These are phyloP conservation scores for Leptinotarsa juncta DNA, from an alignment of 2,888 invertebrate genomes.

Conservation along the genomic window DNA sequence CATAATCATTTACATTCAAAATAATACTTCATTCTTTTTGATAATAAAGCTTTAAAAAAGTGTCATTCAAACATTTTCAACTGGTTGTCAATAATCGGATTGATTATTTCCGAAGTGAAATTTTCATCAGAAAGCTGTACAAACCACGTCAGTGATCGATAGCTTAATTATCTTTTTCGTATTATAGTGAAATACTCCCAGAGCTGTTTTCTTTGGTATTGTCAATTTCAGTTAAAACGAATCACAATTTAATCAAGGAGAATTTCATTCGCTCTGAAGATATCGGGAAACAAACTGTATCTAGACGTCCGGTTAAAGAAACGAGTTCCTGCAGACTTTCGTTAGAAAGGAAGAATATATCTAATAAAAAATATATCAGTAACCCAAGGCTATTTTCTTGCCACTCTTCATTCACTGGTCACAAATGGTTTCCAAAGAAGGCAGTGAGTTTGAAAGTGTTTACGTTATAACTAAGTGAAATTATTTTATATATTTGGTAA, in stretches of 20 bases:
- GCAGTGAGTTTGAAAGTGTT: neutral
- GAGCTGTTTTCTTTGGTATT: constrained; percentile 28
- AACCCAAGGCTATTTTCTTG: neutral
- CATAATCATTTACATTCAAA: too few species aligned
- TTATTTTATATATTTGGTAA: too few species aligned
- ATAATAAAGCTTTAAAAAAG: too few species aligned
- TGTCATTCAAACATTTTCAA: too few species aligned
- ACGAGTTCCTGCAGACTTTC: constrained; percentile 1
- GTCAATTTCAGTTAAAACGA: constrained; percentile 35
- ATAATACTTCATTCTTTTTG: too few species aligned
- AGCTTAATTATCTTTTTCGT: constrained; percentile 10
- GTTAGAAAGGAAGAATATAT: neutral
- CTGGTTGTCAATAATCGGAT: neutral
- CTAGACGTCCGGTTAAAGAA: constrained; percentile 6
- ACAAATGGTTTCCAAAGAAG: neutral
- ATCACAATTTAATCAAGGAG: constrained; percentile 30
- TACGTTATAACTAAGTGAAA: too few species aligned
- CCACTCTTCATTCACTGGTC: neutral
- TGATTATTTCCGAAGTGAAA: neutral
- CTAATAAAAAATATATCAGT: neutral
- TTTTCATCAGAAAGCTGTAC: neutral
- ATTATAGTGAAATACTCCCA: constrained; percentile 12
- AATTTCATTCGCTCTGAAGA: constrained; percentile 28
- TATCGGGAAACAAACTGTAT: neutral
- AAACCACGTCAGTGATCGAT: neutral